Percentiles rank a stretch among this genome's conserved stretches.
phyloP scores from a whole-genome alignment of 2,797 vertebrate species.

The Glyptemys insculpta region DNA sequence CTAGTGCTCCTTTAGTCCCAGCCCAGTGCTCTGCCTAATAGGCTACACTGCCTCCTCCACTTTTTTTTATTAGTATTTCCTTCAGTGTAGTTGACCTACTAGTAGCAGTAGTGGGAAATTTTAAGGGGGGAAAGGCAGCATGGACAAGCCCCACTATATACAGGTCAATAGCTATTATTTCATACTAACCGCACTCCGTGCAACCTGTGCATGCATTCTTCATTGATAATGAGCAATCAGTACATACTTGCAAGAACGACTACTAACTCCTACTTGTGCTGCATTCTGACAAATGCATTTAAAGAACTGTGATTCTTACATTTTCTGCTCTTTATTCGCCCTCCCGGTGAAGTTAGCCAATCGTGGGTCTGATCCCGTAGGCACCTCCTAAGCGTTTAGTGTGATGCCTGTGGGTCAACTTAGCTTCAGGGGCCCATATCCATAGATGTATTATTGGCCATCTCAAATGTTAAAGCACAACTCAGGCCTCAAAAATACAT shows the following conservation, averaged over 20 bases:
- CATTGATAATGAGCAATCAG: neutral
- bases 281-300: neutral
- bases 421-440: neutral
- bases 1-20: neutral
- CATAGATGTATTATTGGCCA: neutral
- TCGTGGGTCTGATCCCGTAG: neutral
- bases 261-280: neutral
- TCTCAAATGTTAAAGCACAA: accelerated
- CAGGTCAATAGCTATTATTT: neutral
- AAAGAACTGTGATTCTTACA: neutral
- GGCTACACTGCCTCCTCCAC: neutral
- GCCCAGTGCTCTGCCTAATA: no score
- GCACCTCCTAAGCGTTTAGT: neutral
- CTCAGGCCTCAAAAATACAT: neutral
- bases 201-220: neutral
- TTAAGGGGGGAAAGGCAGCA: neutral
- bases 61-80: neutral
- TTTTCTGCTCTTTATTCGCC: neutral
- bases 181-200: neutral
- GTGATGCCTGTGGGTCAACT: neutral
- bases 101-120: neutral
- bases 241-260: neutral
- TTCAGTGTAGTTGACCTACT: neutral
- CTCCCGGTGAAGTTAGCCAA: neutral
- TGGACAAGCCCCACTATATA: neutral